phyloP scores from a whole-genome alignment of 2,888 invertebrate genomes.

The Zele albiditarsus region DNA sequence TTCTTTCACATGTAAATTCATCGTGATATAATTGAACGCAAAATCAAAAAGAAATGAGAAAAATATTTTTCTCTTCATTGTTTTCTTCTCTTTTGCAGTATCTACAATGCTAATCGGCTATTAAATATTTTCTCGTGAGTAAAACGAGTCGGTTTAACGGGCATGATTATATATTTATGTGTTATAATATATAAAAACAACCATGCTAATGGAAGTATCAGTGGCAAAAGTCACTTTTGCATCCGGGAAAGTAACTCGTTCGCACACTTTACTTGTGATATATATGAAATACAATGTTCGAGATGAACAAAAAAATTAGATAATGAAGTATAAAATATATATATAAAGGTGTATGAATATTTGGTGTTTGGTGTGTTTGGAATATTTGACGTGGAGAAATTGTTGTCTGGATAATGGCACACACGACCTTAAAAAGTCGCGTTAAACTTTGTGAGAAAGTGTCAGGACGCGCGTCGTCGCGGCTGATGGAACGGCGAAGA shows the following conservation, averaged over 20 bases:
- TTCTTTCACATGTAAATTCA: neutral
- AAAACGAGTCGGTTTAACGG: neutral
- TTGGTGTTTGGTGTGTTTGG: neutral
- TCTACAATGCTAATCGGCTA: constrained; percentile 17
- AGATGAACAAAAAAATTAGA: neutral
- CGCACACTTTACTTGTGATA: neutral
- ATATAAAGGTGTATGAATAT: neutral
- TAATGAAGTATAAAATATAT: neutral
- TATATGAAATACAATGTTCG: neutral
- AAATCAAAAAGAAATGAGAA: neutral
- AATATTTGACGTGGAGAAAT: neutral
- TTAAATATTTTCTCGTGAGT: neutral
- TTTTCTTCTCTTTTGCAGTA: neutral
- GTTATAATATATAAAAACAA: neutral
- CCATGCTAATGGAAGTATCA: neutral
- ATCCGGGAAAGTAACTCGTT: neutral
- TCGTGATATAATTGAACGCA: neutral
- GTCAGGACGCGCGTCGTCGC: constrained; percentile 53
- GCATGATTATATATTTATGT: constrained; percentile 8
- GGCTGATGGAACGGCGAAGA: constrained; percentile 57
- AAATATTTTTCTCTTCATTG: neutral
- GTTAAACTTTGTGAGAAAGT: constrained; percentile 63
- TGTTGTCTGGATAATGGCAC: neutral
- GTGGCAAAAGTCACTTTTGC: constrained; percentile 1
- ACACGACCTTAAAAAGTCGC: constrained; percentile 54